Evolutionary conservation across 1,140 invertebrate genomes (phyloP), one percentile per base, ranked within the genome.

Genomic region (Eulimnadia texana): DNA sequence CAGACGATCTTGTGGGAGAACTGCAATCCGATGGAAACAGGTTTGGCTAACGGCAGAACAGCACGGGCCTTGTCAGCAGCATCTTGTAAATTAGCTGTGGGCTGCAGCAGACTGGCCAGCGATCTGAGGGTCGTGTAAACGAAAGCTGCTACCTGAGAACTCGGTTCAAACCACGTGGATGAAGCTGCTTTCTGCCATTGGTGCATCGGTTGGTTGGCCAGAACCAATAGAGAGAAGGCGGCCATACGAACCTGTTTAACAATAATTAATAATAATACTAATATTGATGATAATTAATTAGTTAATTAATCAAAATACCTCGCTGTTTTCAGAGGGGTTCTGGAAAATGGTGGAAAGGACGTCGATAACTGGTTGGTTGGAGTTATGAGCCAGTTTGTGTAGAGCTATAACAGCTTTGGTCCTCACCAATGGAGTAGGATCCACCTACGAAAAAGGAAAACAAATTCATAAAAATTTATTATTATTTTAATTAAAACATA

Each of bases 121-220:
- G 22, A 61, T 24, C 62, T 54, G 28, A 69, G 28, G 10, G 65
- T 60, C 22, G 62, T 62, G 61, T 66, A 67, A 13, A 68, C 55
- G 51, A 64, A 68, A 33, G 66, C 58, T 33, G 60, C 64, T 47
- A 69, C 63, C 58, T 68, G 62, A 11, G 63, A 51, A 57, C 60
- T 63, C 11, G 19, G 22, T 58, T 66, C 63, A 47, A 64, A 64
- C 66, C 66, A 68, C 27, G 68, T 69, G 20, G 50, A 49, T 6
- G 62, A 58, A 25, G 68, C 67, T 11, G 66, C n/a, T 61, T 67
- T 60, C 63, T 69, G 66, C 66, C 65, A 68, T 9, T 65, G 22
- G 51, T 66, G 52, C 11, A 60, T 27, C 42, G 67, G 66, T 53
- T 65, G 64, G 33, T 62, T 60, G 29, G 60, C 60, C 24, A 60